Evolutionary conservation across 1,140 invertebrate species (phyloP).

Genomic region (Arctopsyche grandis): DNA sequence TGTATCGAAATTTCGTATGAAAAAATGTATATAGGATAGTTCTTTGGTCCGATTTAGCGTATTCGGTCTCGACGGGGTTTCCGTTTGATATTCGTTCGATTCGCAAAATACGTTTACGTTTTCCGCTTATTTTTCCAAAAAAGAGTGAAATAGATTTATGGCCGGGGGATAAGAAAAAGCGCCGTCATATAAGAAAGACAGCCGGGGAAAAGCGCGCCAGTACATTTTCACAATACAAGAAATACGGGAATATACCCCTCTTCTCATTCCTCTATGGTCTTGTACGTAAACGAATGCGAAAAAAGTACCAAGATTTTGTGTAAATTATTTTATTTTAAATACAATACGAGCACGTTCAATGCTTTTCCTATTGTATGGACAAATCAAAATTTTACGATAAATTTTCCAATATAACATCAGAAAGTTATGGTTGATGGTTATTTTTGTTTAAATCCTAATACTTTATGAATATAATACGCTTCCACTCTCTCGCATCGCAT

Average conservation of each 20-base stretch:
- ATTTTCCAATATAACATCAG: too few relatives aligned
- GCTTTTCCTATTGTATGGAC: too few relatives aligned
- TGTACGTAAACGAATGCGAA: too few relatives aligned
- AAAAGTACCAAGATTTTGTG: too few relatives aligned
- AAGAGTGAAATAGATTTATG: constrained; percentile 42
- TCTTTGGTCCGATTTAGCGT: not conserved
- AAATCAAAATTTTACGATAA: too few relatives aligned
- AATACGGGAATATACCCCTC: not conserved
- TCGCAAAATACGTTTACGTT: constrained; percentile 41
- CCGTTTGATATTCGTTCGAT: constrained; percentile 43
- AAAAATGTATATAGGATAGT: not conserved
- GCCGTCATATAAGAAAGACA: constrained; percentile 37
- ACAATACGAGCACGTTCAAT: too few relatives aligned
- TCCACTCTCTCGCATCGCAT: constrained; percentile 16
- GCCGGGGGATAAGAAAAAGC: constrained; percentile 37
- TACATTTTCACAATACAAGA: constrained; percentile 27
- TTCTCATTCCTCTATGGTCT: not conserved
- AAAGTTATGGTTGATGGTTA: too few relatives aligned
- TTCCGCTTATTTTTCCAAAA: constrained; percentile 45
- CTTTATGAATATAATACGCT: not conserved
- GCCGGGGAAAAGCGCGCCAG: not conserved
- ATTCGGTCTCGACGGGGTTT: constrained; percentile 17
- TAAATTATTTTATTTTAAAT: too few relatives aligned
- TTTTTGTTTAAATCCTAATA: too few relatives aligned
- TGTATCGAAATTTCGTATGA: too few relatives aligned